Evolutionary conservation across 2,797 vertebrate species (phyloP).

Genomic region (Dendrocincla tyrannina): DNA sequence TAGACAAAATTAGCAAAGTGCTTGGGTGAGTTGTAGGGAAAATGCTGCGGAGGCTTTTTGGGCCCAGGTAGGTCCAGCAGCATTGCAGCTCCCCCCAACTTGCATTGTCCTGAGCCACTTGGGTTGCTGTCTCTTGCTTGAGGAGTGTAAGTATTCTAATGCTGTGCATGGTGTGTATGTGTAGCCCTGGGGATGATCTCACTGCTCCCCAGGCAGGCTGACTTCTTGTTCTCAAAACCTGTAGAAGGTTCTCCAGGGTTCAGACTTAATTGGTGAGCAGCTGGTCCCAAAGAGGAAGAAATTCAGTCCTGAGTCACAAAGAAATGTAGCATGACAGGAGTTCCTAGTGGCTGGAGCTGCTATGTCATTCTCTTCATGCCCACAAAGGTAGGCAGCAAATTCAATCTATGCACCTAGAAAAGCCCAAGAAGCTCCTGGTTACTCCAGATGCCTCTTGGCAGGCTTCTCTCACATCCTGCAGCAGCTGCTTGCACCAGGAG

Average conservation of each 20-base stretch:
- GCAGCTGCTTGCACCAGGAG: not conserved
- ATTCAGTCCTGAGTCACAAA: not conserved
- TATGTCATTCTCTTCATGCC: fast-evolving
- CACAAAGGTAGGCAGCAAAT: not conserved
- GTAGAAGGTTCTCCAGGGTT: not conserved
- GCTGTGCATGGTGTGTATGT: not conserved
- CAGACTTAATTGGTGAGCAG: not conserved
- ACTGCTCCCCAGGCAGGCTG: not conserved
- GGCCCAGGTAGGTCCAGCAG: not conserved
- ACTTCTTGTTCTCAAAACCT: not conserved
- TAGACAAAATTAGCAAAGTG: not conserved
- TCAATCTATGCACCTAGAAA: not conserved
- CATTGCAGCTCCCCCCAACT: not conserved
- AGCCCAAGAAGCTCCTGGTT: not conserved
- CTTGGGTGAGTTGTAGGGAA: not conserved
- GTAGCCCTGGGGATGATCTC: not conserved
- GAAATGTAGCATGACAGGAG: not conserved
- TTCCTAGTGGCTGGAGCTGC: not conserved
- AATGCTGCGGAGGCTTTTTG: not conserved
- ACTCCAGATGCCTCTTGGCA: not conserved
- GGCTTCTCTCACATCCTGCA: not conserved
- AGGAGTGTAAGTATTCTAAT: not conserved
- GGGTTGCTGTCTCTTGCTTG: not conserved
- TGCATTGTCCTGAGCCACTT: not conserved
- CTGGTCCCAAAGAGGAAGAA: not conserved